Evolutionary conservation across 2,113 vertebrate species (phyloP), one percentile per base, ranked within the genome.

Genomic region (Notarius quadriscutis): DNA sequence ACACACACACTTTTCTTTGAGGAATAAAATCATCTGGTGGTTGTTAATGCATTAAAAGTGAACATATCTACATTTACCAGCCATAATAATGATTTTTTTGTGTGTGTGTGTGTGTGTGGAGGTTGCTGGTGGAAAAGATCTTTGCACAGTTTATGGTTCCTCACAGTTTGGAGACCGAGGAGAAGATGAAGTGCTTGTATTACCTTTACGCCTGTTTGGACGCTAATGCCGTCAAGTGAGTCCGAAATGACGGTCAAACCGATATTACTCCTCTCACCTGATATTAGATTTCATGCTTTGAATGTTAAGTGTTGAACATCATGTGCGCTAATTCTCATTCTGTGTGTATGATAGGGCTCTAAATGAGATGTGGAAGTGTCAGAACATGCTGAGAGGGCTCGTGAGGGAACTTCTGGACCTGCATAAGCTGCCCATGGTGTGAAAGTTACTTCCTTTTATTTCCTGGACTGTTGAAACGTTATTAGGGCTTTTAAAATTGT

Each of bases 311-410:
- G 14, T 80, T 55, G 8, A 79, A 55, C 51, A 2, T 80, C 1
- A 34, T 34, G 41, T 41, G 41, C 41, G 41, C 41, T 4, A 41
- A 41, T 41, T 41, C 41, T 41, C 41, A 41, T 41, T 41, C 41
- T 62, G 41, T 71, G 30, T 83, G 15, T 87, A 12, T 62, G 20
- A 55, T 92, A 99, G 98, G 95, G 98, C 98, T 55, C 93, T 99
- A 89, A 99, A 99, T 92, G 98, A 99, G 93, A 99, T 99, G 98
- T 99, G 98, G 98, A 99, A 99, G 93, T 99, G 98, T 95, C 98
- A 99, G 95, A 99, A 99, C 93, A 98, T 99, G 97, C 94, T 99
- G 81, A 95, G 98, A 93, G 96, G 97, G 91, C 97, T 99, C 0
- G 97, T 99, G 75, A 96, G 98, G 86, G 98, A 99, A 92, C 94